These are phyloP conservation scores for Dicycla oo DNA, from an alignment of 2,888 invertebrate species.

Conservation along the genomic window DNA sequence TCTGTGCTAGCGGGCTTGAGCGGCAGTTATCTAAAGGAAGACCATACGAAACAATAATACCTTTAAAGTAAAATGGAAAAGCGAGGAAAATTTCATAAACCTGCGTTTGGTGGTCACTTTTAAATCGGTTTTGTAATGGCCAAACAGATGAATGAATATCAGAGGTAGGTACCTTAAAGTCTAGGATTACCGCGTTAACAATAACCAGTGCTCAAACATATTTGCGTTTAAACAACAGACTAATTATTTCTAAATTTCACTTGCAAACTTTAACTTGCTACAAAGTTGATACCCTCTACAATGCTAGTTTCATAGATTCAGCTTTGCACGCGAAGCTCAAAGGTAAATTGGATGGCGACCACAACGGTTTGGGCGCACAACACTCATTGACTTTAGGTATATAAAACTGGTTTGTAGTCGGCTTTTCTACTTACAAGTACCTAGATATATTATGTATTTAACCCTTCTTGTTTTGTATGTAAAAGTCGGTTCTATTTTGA, in stretches of 20 bases:
- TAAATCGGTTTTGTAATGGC: neutral
- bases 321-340: slow-evolving; percentile 76
- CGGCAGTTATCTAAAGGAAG: neutral
- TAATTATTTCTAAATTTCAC: slow-evolving; percentile 66
- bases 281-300: slow-evolving; percentile 62
- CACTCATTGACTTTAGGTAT: slow-evolving; percentile 71
- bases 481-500: neutral
- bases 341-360: slow-evolving; percentile 85
- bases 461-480: slow-evolving; percentile 13
- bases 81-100: neutral
- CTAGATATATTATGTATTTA: slow-evolving; percentile 40
- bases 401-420: slow-evolving; percentile 67
- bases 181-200: slow-evolving; percentile 10
- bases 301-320: slow-evolving; percentile 68
- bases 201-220: slow-evolving; percentile 23
- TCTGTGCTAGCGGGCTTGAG: neutral
- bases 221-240: slow-evolving; percentile 52
- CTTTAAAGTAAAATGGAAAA: neutral
- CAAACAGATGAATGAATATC: slow-evolving; percentile 2
- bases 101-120: neutral
- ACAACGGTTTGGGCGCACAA: slow-evolving; percentile 73
- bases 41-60: too few relatives aligned
- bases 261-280: slow-evolving; percentile 55
- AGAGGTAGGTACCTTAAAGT: neutral
- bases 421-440: slow-evolving; percentile 60